Evolutionary conservation across 2,797 vertebrate genomes (phyloP).

Genomic region (Cossypha heuglini): DNA sequence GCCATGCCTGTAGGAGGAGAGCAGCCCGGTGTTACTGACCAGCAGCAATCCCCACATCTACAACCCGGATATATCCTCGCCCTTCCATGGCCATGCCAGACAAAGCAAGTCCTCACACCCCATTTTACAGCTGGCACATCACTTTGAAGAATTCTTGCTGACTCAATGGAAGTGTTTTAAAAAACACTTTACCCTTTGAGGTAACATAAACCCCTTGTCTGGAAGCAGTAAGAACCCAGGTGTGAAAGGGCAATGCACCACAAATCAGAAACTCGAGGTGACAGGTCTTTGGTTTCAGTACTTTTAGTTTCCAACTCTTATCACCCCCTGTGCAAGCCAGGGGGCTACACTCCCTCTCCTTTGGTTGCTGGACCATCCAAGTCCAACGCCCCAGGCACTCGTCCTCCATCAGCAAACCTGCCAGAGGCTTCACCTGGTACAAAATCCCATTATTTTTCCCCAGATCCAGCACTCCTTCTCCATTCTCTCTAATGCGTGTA

Average conservation of each 20-base stretch:
- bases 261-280: neutral
- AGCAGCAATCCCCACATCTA: rapidly evolving
- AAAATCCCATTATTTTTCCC: neutral
- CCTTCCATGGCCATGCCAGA: rapidly evolving
- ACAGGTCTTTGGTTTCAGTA: neutral
- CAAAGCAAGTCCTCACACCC: neutral
- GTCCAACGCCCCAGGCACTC: rapidly evolving
- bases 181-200: rapidly evolving
- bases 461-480: neutral
- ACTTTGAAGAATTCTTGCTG: neutral
- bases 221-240: neutral
- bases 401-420: neutral
- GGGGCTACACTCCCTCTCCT: neutral
- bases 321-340: neutral
- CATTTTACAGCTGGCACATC: neutral
- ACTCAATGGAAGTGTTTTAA: neutral
- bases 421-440: neutral
- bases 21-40: neutral
- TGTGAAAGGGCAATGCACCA: rapidly evolving
- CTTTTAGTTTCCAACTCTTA: neutral
- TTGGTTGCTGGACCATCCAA: neutral
- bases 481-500: rapidly evolving
- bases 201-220: neutral
- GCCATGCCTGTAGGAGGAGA: constrained; percentile 51
- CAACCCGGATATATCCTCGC: rapidly evolving